Conservation (phyloP, 2,888 invertebrate species). For the Cheilosia vernalis region DNA sequence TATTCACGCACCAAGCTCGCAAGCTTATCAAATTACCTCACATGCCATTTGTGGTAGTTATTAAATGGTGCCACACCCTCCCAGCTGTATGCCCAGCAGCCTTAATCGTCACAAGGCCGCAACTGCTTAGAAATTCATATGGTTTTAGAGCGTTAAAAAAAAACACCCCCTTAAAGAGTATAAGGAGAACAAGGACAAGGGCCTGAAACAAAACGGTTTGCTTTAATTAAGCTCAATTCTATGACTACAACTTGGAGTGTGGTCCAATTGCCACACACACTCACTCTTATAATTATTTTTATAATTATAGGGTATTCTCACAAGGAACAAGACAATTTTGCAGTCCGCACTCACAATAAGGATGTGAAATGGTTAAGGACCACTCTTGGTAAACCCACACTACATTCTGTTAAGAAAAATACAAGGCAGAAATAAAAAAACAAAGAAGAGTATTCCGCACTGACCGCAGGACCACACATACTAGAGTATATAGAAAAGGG, state of each 20-base stretch:
- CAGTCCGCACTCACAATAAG: too few species aligned
- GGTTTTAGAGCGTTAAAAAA: conserved; percentile 50
- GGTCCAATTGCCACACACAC: neutral
- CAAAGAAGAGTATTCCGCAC: conserved; percentile 29
- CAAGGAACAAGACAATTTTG: conserved; percentile 24
- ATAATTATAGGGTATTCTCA: conserved; percentile 42
- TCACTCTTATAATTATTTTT: neutral
- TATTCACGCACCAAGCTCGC: conserved; percentile 42
- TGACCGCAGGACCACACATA: neutral
- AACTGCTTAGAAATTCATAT: conserved; percentile 49
- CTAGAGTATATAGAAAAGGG: conserved; percentile 1
- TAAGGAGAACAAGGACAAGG: conserved; percentile 25
- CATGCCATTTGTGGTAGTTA: conserved; percentile 37
- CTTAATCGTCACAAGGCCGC: neutral
- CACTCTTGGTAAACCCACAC: neutral
- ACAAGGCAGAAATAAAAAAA: conserved; percentile 47
- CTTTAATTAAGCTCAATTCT: conserved; percentile 36
- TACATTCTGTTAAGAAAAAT: conserved; percentile 16
- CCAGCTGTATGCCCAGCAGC: neutral
- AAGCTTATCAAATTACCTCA: conserved; percentile 57
- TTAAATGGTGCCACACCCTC: conserved; percentile 44
- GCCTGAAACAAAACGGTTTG: conserved; percentile 17
- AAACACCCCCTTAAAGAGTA: neutral
- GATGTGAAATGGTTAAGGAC: neutral
- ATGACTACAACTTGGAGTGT: neutral